A percentile compares a stretch with the other conserved stretches of the same genome.
These are phyloP conservation scores for Pachliopta kotzebuea DNA, from an alignment of 2,888 invertebrate species.

Conservation along the genomic window DNA sequence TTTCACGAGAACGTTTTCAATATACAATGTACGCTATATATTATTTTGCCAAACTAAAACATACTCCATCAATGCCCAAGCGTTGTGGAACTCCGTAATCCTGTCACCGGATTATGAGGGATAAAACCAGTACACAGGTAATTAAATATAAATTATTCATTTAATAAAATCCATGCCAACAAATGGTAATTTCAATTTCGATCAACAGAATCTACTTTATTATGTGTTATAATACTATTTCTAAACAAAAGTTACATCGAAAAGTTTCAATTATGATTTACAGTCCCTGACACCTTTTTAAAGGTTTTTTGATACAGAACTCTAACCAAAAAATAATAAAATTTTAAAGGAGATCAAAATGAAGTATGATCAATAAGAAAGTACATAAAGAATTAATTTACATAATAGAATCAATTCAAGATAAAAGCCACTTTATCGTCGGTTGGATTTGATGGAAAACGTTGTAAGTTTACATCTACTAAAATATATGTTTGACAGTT, in stretches of 20 bases:
- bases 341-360: too few relatives aligned
- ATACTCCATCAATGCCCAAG: neutral
- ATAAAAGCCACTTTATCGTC: too few relatives aligned
- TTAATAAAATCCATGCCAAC: neutral
- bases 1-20: neutral
- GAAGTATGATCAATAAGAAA: too few relatives aligned
- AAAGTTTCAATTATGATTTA: too few relatives aligned
- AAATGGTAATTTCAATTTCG: neutral
- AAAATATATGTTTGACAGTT: too few relatives aligned
- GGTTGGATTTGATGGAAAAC: too few relatives aligned
- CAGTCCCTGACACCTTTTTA: too few relatives aligned
- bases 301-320: too few relatives aligned
- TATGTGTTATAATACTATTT: neutral
- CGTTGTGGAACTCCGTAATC: conserved; percentile 4
- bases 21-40: neutral
- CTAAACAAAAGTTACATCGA: neutral
- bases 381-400: too few relatives aligned
- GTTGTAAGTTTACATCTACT: too few relatives aligned
- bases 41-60: conserved; percentile 1
- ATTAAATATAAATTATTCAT: conserved; percentile 10
- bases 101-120: conserved; percentile 8
- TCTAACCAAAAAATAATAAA: too few relatives aligned
- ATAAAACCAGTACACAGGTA: conserved; percentile 8
- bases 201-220: neutral
- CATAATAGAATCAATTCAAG: too few relatives aligned